These are phyloP conservation scores for Mylabris phalerata DNA, from an alignment of 1,140 invertebrate genomes.

Conservation along the genomic window DNA sequence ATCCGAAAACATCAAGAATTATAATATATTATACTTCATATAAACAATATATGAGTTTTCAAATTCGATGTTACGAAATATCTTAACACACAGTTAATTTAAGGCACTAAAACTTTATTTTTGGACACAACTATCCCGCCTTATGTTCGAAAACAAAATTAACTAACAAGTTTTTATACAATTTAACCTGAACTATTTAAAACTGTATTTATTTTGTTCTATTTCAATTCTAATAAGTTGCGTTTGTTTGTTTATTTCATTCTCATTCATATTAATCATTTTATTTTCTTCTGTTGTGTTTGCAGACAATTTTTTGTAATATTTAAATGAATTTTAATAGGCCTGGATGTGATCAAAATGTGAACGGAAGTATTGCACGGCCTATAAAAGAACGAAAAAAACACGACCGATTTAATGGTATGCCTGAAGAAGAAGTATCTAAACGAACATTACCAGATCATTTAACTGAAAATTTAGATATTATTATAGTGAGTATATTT, in stretches of 20 bases:
- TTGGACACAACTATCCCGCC: no score
- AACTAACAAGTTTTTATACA: no score
- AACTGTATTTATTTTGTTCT: no score
- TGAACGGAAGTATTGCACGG: slow-evolving; percentile 52
- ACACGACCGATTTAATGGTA: slow-evolving; percentile 93
- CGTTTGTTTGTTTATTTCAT: not conserved
- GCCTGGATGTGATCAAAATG: slow-evolving; percentile 57
- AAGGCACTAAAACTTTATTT: no score
- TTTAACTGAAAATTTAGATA: slow-evolving; percentile 85
- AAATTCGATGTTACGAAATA: no score
- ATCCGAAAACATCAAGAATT: no score
- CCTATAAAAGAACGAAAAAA: slow-evolving; percentile 86
- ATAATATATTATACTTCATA: no score
- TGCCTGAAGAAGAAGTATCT: slow-evolving; percentile 93
- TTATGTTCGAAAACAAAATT: no score
- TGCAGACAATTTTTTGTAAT: slow-evolving; percentile 16
- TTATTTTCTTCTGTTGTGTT: slow-evolving; percentile 15
- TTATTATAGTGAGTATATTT: slow-evolving; percentile 86
- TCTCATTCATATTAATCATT: not conserved
- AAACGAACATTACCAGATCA: slow-evolving; percentile 90
- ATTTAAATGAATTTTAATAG: slow-evolving; percentile 42
- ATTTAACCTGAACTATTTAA: no score
- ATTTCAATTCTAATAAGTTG: no score
- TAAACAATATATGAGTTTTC: no score
- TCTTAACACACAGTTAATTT: no score